phyloP scores from a whole-genome alignment of 2,888 invertebrate species.

The Andrena marginata region DNA sequence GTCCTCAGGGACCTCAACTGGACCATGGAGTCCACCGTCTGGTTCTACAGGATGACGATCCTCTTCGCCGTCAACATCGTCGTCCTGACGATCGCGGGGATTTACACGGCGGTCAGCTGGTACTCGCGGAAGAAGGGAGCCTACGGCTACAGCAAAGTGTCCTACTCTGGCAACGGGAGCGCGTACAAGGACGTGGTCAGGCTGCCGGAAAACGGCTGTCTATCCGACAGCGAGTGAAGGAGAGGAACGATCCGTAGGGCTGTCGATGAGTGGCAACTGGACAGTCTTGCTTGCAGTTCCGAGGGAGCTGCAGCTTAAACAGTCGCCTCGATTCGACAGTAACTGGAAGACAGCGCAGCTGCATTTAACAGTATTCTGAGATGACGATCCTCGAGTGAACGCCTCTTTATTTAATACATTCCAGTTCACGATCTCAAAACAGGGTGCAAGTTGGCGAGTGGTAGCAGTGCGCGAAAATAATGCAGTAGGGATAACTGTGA shows the following conservation, averaged over 20 bases:
- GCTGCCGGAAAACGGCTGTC: slow-evolving; percentile 37
- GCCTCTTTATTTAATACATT: slow-evolving; percentile 11
- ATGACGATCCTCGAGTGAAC: not conserved
- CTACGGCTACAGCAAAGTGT: slow-evolving; percentile 72
- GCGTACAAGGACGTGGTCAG: slow-evolving; percentile 44
- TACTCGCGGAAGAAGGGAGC: slow-evolving; percentile 44
- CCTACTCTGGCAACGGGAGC: slow-evolving; percentile 64
- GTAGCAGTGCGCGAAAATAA: not conserved
- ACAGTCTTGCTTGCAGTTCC: not conserved
- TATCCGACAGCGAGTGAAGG: slow-evolving; percentile 67
- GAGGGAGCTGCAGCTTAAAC: not conserved
- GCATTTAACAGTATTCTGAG: not conserved
- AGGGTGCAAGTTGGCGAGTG: slow-evolving; percentile 2
- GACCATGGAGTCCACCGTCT: slow-evolving; percentile 77
- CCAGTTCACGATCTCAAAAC: not conserved
- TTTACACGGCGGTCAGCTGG: slow-evolving; percentile 68
- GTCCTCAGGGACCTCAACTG: slow-evolving; percentile 76
- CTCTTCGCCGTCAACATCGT: slow-evolving; percentile 74
- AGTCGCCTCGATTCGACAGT: not conserved
- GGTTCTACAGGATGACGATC: slow-evolving; percentile 77
- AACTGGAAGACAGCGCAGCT: not conserved
- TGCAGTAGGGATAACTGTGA: not conserved
- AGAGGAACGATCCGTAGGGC: not conserved
- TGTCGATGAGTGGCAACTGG: too few species aligned
- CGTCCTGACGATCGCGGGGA: slow-evolving; percentile 54